Conservation (phyloP, 2,888 invertebrate genomes). For the Blastobasis lacticolella region DNA sequence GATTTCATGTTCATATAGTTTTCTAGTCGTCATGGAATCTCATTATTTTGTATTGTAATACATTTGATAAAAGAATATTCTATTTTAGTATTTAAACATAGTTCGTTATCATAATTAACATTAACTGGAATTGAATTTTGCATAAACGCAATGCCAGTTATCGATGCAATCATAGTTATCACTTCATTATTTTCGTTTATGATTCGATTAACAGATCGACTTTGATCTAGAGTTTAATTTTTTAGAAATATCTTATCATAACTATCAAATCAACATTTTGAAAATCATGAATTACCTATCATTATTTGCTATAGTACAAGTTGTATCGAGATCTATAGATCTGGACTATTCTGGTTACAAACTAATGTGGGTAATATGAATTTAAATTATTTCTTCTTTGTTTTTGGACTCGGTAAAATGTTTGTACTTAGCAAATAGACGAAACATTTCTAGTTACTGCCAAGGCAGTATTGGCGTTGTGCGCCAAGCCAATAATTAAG, state of each 20-base stretch:
- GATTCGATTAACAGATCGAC: constrained; percentile 20
- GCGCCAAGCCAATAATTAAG: constrained; percentile 29
- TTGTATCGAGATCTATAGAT: not conserved
- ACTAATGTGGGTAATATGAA: no score
- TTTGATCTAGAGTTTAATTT: constrained; percentile 7
- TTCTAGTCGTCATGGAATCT: constrained; percentile 71
- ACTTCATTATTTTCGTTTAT: constrained; percentile 22
- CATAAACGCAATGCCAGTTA: constrained; percentile 43
- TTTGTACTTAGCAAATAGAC: not conserved
- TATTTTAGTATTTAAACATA: constrained; percentile 44
- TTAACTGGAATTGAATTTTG: constrained; percentile 25
- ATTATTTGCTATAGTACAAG: not conserved
- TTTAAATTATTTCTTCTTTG: not conserved
- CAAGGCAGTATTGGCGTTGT: constrained; percentile 52
- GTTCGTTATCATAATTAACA: constrained; percentile 39
- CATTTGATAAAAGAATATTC: constrained; percentile 49
- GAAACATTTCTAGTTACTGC: constrained; percentile 8
- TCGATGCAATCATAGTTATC: constrained; percentile 30
- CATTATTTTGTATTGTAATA: constrained; percentile 61
- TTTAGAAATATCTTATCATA: no score
- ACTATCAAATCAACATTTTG: no score
- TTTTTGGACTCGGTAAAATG: not conserved
- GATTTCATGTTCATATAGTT: constrained; percentile 72
- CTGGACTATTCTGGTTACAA: not conserved
- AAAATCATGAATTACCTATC: no score